phyloP scores from a whole-genome alignment of 2,888 invertebrate genomes.

The Lysandra coridon region DNA sequence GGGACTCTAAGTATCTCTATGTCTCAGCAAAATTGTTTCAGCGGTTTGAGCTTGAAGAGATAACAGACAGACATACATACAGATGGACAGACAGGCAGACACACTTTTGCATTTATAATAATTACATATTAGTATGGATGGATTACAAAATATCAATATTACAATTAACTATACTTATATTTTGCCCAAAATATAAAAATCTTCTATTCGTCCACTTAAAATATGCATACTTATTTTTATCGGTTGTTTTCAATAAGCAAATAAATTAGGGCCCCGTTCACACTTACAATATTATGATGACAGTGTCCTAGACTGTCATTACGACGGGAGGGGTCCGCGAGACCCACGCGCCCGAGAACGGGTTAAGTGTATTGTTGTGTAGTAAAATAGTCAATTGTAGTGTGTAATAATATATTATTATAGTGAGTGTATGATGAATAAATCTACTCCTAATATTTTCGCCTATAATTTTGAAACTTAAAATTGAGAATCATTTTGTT shows the following conservation, averaged over 20 bases:
- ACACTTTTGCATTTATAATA: too few species aligned
- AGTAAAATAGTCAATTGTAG: not conserved
- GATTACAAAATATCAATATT: too few species aligned
- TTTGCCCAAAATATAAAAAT: too few species aligned
- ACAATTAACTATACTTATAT: too few species aligned
- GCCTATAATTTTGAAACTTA: not conserved
- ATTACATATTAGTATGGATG: too few species aligned
- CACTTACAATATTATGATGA: not conserved
- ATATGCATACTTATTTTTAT: not conserved
- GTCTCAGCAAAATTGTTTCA: too few species aligned
- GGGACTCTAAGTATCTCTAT: too few species aligned
- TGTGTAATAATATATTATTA: not conserved
- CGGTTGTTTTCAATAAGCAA: not conserved
- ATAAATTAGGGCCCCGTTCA: not conserved
- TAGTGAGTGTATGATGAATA: not conserved
- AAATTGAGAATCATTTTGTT: not conserved
- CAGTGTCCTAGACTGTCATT: not conserved
- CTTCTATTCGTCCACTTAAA: too few species aligned
- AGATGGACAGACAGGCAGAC: too few species aligned
- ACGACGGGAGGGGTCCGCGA: not conserved
- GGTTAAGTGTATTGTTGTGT: not conserved
- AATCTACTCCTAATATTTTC: not conserved
- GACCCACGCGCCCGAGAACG: not conserved
- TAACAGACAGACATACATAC: too few species aligned
- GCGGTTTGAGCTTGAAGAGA: too few species aligned